Percentiles rank a stretch among this genome's conserved stretches.
Evolutionary conservation across 2,113 vertebrate species (phyloP).

Genomic region (Dryoscopus gambensis): DNA sequence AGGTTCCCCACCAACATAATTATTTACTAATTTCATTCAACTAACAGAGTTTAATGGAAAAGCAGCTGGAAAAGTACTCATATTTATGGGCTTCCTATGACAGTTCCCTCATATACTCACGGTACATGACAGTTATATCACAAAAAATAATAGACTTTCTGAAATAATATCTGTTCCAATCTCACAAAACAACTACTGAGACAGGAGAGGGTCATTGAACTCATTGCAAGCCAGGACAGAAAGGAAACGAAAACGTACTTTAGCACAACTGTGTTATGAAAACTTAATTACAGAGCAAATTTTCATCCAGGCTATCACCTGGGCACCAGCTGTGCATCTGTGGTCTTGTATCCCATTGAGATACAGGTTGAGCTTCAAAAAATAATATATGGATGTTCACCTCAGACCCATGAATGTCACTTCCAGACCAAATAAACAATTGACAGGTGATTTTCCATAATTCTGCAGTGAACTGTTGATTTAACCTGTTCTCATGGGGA

Average conservation of each 20-base stretch:
- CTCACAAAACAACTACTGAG: constrained; percentile 30
- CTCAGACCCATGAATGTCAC: background rate
- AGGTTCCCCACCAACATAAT: constrained; percentile 72
- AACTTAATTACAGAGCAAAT: constrained; percentile 48
- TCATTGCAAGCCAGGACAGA: background rate
- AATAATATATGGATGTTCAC: background rate
- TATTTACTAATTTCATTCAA: constrained; percentile 77
- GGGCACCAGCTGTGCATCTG: constrained; percentile 10
- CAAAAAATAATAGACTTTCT: constrained; percentile 56
- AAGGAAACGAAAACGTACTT: background rate
- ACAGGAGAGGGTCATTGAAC: constrained; percentile 56
- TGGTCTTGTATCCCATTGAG: background rate
- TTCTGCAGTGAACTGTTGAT: background rate
- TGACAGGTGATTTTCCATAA: background rate
- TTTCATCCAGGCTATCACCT: constrained; percentile 18
- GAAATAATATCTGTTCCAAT: constrained; percentile 53
- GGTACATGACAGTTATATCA: constrained; percentile 35
- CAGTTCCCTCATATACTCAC: constrained; percentile 64
- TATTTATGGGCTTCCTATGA: constrained; percentile 65
- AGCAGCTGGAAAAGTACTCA: constrained; percentile 72
- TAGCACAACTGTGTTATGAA: constrained; percentile 1
- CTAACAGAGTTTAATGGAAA: constrained; percentile 71
- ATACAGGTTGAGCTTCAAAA: background rate
- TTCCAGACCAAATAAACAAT: background rate
- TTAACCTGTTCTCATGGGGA: background rate